Evolutionary conservation across 2,888 invertebrate species (phyloP), one percentile per base, ranked within the genome.

Genomic region (Dendrolimus pini): DNA sequence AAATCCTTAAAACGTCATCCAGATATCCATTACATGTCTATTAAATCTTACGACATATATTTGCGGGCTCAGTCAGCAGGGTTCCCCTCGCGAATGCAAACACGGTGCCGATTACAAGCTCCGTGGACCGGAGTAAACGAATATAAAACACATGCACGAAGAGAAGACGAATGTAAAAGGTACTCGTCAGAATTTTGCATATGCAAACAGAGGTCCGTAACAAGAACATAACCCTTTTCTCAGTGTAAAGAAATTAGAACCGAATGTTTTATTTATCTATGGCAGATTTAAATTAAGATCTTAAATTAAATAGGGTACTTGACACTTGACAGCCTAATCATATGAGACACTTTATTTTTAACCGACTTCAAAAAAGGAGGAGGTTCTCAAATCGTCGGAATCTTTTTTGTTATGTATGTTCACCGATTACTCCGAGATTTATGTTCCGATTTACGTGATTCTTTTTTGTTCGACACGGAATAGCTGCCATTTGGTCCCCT

Each of bases 11-110:
- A 89, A 86, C 84, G 90, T 89, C 90, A 90, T 90, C 88, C 89
- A 89, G 89, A 90, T 89, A 90, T 90, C 90, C 89, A 90, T 90
- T 89, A 90, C 90, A 90, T 89, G 88, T 89, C 88, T 89, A 90
- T 90, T 90, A 90, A 89, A 89, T 89, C 90, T 89, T 85, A 89
- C 89, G 90, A 90, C 90, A 89, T 89, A 89, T 89, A 89, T 89
- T 89, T 84, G 90, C 83, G 85, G 89, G 87, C 83, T 77, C 81
- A 75, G 87, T 89, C 88, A 88, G 86, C 89, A 85, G 77, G 74
- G 80, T 74, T 84, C 87, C 90, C 89, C 89, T 88, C 80, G 89
- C 30, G 30, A 30, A 30, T 30, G 30, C 89, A 89, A 89, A 89
- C 88, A 89, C 76, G 77, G 84, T 86, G 86, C 78, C 89, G 88